Base-by-base conservation (phyloP, 30 jellyfish, hydroid and myxozoan genomes). In the Turritopsis dohrnii region DNA sequence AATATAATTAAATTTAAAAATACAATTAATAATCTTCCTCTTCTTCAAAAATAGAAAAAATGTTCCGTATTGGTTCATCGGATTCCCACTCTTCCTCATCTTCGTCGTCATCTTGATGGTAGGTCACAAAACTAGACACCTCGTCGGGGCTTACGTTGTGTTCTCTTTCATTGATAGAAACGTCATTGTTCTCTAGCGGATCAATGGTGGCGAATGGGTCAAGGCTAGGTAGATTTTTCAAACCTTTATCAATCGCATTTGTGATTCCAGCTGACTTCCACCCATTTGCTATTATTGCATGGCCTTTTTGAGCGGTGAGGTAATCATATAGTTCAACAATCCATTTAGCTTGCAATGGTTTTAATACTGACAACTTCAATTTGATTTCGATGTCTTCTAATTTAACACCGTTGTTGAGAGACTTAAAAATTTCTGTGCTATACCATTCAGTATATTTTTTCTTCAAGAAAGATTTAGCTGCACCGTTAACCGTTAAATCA, bases 211-310 rank as follows among this genome's bases (percentile, higher is more conserved):
- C 28, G 76, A 66, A 66, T 25, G 76, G 76, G 76, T 66, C 76
- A 66, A 66, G 76, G 30, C 29, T 22, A 22, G 28, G 29, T 22
- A 66, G 76, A 25, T 25, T 25, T 66, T 66, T 66, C 76, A n/a
- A n/a, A n/a, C 76, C 76, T 66, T 66, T 66, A 22, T n/a, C 28
- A 66, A 66, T 22, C 28, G 76, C 76, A 22, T 66, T 25, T n/a
- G 76, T 66, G 76, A 66, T 66, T n/a, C 30, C 30, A 25, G 76
- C 76, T 25, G 76, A 66, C 30, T 66, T 66, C 76, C 76, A 66
- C 29, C 76, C 76, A 41, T 41, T 41, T 41, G 60, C 60, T 41
- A 41, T 41, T 41, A 41, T 41, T 41, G 5, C 60, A 41, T 41
- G 60, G 60, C 60, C 60, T 41, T 41, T 41, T 41, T 41, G 60